A percentile compares a stretch with the other conserved stretches of the same genome.
phyloP scores from a whole-genome alignment of 2,113 vertebrate genomes.

The Rissa tridactyla region DNA sequence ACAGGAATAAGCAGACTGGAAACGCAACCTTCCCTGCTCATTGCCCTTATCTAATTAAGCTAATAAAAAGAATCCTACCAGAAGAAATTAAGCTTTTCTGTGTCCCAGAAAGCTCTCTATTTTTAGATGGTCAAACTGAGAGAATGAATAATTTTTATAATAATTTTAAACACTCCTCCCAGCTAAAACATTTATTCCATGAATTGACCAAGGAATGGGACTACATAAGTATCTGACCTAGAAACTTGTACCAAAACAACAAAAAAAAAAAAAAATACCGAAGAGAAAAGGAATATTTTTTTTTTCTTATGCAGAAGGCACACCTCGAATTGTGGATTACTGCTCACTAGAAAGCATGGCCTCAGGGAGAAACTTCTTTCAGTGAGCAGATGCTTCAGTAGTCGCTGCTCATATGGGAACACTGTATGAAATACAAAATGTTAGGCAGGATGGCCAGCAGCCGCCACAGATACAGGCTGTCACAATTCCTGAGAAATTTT shows the following conservation, averaged over 20 bases:
- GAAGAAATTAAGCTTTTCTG: neutral
- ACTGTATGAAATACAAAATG: neutral
- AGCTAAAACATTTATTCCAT: neutral
- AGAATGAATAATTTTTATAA: neutral
- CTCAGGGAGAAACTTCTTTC: neutral
- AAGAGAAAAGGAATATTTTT: neutral
- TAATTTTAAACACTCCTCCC: neutral
- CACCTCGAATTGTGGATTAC: neutral
- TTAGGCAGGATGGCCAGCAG: neutral
- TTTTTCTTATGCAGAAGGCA: neutral
- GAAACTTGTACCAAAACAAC: neutral
- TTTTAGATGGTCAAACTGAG: neutral
- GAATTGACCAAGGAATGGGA: neutral
- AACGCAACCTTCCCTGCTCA: neutral
- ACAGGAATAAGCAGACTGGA: neutral
- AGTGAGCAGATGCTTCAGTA: neutral
- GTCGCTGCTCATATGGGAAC: neutral
- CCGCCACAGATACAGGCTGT: neutral
- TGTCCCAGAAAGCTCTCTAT: conserved; percentile 27
- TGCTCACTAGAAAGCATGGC: neutral
- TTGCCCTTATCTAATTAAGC: neutral
- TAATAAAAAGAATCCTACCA: neutral
- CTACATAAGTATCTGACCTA: neutral
- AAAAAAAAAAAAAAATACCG: neutral
- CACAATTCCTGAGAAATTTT: neutral